Conservation (phyloP, 2,797 vertebrate genomes). For the Kryptolebias ocellatus region DNA sequence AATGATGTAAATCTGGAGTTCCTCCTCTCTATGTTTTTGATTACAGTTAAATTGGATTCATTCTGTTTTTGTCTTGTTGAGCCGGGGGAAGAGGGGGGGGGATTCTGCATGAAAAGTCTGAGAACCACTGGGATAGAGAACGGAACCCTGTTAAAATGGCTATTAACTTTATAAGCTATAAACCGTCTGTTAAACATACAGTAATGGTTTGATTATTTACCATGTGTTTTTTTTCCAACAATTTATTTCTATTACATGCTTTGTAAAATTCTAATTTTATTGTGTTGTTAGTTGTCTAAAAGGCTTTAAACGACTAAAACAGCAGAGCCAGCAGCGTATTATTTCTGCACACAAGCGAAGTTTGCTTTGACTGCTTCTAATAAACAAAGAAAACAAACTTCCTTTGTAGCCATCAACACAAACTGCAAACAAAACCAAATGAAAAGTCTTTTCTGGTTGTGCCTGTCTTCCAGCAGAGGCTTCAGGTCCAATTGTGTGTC, state of each 20-base stretch:
- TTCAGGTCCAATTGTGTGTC: slow-evolving; percentile 38
- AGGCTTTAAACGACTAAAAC: slow-evolving; percentile 5
- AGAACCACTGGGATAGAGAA: neutral
- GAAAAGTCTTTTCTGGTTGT: slow-evolving; percentile 30
- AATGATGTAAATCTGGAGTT: no score
- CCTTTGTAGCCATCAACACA: slow-evolving; percentile 48
- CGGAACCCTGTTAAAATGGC: slow-evolving; percentile 14
- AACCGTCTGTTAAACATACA: slow-evolving; percentile 14
- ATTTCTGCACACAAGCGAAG: slow-evolving; percentile 18
- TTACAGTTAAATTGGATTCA: no score
- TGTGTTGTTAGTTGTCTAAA: neutral
- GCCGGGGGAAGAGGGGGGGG: no score
- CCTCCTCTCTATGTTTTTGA: no score
- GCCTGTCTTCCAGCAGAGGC: slow-evolving; percentile 31
- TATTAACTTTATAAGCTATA: slow-evolving; percentile 28
- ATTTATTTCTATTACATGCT: slow-evolving; percentile 12
- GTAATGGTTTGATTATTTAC: neutral
- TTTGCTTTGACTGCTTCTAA: slow-evolving; percentile 37
- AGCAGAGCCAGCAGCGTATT: slow-evolving; percentile 13
- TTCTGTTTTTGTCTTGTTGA: no score
- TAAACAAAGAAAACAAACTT: slow-evolving; percentile 47
- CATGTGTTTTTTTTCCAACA: slow-evolving; percentile 5
- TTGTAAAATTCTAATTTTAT: neutral
- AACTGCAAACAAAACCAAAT: slow-evolving; percentile 54
- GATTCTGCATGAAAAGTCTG: no score